These are phyloP conservation scores for Phenganax subtilis DNA, from an alignment of 92 coral and sea anemone species.

Conservation along the genomic window DNA sequence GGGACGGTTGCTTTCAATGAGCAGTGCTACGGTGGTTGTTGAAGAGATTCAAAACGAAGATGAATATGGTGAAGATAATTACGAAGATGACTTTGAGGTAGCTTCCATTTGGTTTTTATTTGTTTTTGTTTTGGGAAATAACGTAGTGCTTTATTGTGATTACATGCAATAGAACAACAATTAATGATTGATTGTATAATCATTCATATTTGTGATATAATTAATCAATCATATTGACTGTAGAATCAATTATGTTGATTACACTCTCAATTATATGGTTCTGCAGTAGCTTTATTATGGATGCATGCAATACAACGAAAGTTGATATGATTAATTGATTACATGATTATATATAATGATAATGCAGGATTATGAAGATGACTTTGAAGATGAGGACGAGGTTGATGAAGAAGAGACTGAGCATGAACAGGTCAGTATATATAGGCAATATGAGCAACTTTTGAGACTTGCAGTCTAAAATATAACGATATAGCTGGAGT, in stretches of 20 bases:
- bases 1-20: conserved; percentile 27
- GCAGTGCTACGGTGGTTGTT: conserved; percentile 43
- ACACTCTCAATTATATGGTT: no score
- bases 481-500: neutral
- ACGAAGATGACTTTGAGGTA: conserved; percentile 97
- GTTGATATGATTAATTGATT: no score
- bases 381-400: conserved; percentile 82
- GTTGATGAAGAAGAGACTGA: conserved; percentile 51
- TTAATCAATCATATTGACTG: no score
- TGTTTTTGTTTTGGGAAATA: neutral
- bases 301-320: no score
- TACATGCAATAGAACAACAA: neutral
- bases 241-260: no score
- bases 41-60: conserved; percentile 64
- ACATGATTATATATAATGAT: no score
- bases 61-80: conserved; percentile 62
- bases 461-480: neutral
- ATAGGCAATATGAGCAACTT: neutral
- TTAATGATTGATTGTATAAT: no score
- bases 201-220: no score
- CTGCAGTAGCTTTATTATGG: no score
- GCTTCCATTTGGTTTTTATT: neutral
- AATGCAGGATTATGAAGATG: conserved; percentile 87
- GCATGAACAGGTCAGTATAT: conserved; percentile 48
- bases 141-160: neutral